Evolutionary conservation across 2,113 vertebrate genomes (phyloP).

Genomic region (Tragulus kanchil): DNA sequence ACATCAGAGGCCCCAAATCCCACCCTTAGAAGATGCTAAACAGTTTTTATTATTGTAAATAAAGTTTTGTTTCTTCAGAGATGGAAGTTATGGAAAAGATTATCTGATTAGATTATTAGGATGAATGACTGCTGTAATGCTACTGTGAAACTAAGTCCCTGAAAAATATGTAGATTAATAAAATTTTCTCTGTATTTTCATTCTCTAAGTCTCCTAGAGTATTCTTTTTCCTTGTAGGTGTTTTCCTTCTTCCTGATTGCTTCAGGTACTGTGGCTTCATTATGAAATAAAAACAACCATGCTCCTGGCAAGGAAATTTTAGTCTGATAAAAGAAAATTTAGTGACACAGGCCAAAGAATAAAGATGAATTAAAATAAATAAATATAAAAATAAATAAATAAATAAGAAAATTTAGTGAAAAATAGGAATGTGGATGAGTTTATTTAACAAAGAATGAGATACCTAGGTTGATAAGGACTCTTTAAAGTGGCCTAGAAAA

Average conservation of each 20-base stretch:
- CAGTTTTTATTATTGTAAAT: background rate
- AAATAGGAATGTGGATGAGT: background rate
- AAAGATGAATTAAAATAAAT: too few species aligned
- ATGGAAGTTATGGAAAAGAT: background rate
- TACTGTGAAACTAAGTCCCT: background rate
- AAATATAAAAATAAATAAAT: too few species aligned
- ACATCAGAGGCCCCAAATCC: too few species aligned
- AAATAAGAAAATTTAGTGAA: background rate
- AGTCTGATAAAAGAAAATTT: background rate
- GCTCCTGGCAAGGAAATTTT: background rate
- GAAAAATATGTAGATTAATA: background rate
- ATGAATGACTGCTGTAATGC: background rate
- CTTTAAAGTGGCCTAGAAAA: background rate
- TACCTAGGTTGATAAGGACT: background rate
- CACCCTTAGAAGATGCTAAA: too few species aligned
- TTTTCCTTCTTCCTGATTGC: background rate
- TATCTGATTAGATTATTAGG: background rate
- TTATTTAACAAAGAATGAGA: background rate
- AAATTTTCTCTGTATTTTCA: background rate
- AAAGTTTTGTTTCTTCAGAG: background rate
- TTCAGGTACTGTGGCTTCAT: background rate
- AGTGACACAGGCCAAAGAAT: too few species aligned
- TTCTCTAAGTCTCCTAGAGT: background rate
- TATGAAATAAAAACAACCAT: background rate
- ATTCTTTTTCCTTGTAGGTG: background rate